phyloP scores from a whole-genome alignment of 2,888 invertebrate species.

The Thymelicus sylvestris region DNA sequence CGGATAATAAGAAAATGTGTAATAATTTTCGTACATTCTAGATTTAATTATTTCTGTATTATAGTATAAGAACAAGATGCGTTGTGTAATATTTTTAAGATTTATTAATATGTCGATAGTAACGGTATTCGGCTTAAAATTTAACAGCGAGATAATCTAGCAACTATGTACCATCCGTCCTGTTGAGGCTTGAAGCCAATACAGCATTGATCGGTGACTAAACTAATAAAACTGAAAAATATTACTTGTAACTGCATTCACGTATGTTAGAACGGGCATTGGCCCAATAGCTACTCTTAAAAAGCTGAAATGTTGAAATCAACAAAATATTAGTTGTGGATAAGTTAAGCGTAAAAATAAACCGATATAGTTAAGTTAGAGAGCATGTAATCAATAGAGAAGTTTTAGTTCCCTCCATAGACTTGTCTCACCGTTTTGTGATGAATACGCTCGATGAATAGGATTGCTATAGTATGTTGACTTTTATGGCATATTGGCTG shows the following conservation, averaged over 20 bases:
- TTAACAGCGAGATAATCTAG: too few relatives aligned
- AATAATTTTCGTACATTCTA: background rate
- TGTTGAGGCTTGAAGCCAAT: background rate
- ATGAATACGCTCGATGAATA: too few relatives aligned
- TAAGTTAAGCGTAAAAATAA: too few relatives aligned
- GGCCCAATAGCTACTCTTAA: background rate
- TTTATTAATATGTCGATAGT: background rate
- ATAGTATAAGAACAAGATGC: background rate
- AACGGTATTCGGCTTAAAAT: background rate
- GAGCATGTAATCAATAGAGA: too few relatives aligned
- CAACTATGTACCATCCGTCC: background rate
- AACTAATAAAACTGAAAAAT: conserved; percentile 2
- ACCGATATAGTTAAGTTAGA: too few relatives aligned
- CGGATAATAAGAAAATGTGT: background rate
- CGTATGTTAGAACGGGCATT: background rate
- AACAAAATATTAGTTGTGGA: too few relatives aligned
- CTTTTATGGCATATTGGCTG: too few relatives aligned
- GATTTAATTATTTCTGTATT: background rate
- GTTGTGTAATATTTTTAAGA: conserved; percentile 1
- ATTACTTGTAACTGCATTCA: background rate
- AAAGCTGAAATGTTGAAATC: too few relatives aligned
- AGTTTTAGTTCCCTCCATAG: too few relatives aligned
- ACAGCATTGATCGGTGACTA: too few relatives aligned
- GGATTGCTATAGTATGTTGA: too few relatives aligned
- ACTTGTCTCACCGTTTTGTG: too few relatives aligned